Evolutionary conservation across 2,888 invertebrate species (phyloP), one percentile per base, ranked within the genome.

Genomic region (Pyrochroa serraticornis): DNA sequence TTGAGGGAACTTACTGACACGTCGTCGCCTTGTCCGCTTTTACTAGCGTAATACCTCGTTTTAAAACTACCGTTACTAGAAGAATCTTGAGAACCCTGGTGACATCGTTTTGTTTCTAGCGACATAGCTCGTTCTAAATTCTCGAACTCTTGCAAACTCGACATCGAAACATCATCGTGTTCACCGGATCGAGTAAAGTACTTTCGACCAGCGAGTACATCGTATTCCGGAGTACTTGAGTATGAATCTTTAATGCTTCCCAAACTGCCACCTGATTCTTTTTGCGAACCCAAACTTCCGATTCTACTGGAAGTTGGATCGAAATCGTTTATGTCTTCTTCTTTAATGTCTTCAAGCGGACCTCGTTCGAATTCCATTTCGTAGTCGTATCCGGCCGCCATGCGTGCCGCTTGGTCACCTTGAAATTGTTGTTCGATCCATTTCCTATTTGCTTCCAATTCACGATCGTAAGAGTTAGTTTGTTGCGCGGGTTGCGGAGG

Each of bases 141-240:
- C 81, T 97, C 97, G 81, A 97, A 97, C 76, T 97, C 97, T 79
- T 95, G 94, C 58, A 97, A 83, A 5, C 96, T 96, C 64, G 91
- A 93, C 78, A 96, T 89, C 0, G 96, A 96, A 37, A 94, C 85
- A 75, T 95, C 94, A 75, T 97, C 96, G 73, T 92, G 91, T 67
- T 96, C 95, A n/a, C 90, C 87, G 66, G 87, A 85, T 65, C 89
- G 87, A 2, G 89, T 87, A 71, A 93, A 90, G 77, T 91, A 92
- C 72, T 91, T 89, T 71, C 91, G 86, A n/a, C 92, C 87, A 48
- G 92, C 88, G 55, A 93, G 79, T 66, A 92, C 88, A 79, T 95
- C 94, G 68, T 92, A 94, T 73, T 96, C 96, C 0, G 96, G 96
- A 1, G 95, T 92, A 71, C 95, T 95, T 6, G 94, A 93, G 60